A percentile compares a stretch with the other conserved stretches of the same genome.
Evolutionary conservation across 92 coral and sea anemone species (phyloP).

Genomic region (Metridium senile): DNA sequence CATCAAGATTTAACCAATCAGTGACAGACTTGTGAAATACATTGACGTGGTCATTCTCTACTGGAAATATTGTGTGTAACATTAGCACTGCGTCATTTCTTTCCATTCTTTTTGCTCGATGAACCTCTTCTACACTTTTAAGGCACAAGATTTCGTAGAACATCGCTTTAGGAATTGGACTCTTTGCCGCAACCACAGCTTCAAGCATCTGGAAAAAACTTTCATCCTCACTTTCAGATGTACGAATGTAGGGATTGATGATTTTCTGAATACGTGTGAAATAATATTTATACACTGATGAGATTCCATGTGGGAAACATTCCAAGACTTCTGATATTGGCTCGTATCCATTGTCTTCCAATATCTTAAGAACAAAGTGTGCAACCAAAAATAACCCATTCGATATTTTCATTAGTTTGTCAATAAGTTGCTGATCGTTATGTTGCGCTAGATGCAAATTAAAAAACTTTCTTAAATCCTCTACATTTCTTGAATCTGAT

Average conservation of each 20-base stretch:
- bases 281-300: slow-evolving; percentile 56
- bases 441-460: too few relatives aligned
- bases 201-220: slow-evolving; percentile 18
- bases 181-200: slow-evolving; percentile 3
- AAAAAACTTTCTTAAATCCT: too few relatives aligned
- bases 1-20: slow-evolving; percentile 8
- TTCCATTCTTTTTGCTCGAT: not conserved
- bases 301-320: slow-evolving; percentile 57
- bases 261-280: slow-evolving; percentile 26
- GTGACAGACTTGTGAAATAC: slow-evolving; percentile 13
- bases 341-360: not conserved
- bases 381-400: slow-evolving; percentile 79
- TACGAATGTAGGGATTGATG: not conserved
- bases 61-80: slow-evolving; percentile 13
- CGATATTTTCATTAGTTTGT: slow-evolving; percentile 9
- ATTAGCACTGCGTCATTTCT: slow-evolving; percentile 9
- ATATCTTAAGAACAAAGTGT: slow-evolving; percentile 41
- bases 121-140: not conserved
- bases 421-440: too few relatives aligned
- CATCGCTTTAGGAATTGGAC: slow-evolving; percentile 2
- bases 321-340: not conserved
- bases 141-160: slow-evolving; percentile 6
- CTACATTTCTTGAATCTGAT: too few relatives aligned
- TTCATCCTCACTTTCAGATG: not conserved
- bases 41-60: slow-evolving; percentile 17